Evolutionary conservation across 2,888 invertebrate species (phyloP).

Genomic region (Melikaiella ostensackeni): DNA sequence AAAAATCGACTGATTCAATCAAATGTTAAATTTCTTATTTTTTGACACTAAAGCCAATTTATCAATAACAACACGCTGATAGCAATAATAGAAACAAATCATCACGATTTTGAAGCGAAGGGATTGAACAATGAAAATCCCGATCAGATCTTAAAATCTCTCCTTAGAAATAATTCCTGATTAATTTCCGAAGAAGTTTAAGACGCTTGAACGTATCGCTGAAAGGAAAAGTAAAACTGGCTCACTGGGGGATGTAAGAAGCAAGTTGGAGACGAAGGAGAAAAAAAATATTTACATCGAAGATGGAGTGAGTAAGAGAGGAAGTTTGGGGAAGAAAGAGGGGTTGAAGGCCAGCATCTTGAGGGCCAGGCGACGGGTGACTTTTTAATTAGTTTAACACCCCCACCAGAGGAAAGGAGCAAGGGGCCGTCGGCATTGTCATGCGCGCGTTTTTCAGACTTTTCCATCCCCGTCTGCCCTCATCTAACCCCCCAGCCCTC

Average conservation of each 20-base stretch:
- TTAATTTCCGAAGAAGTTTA: background rate
- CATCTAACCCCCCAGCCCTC: conserved; percentile 55
- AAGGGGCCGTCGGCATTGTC: conserved; percentile 74
- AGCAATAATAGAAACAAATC: background rate
- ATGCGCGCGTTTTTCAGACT: conserved; percentile 77
- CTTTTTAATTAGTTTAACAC: conserved; percentile 75
- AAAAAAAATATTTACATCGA: conserved; percentile 49
- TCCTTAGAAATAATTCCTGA: background rate
- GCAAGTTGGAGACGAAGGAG: conserved; percentile 43
- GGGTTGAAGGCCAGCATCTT: conserved; percentile 66
- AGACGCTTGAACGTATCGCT: conserved; percentile 4
- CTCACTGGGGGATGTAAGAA: conserved; percentile 41
- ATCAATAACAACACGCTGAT: no score
- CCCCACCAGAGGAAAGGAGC: conserved; percentile 58
- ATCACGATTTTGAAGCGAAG: background rate
- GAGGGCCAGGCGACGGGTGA: conserved; percentile 63
- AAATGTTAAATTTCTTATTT: no score
- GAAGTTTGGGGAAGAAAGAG: conserved; percentile 47
- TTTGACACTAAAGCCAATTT: no score
- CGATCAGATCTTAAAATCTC: background rate
- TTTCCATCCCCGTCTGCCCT: conserved; percentile 76
- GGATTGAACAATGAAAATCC: background rate
- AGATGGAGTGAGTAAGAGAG: conserved; percentile 32
- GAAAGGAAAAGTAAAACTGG: conserved; percentile 22
- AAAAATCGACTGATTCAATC: no score